A percentile compares a stretch with the other conserved stretches of the same genome.
phyloP scores from a whole-genome alignment of 2,113 vertebrate species.

The Brachypteracias leptosomus region DNA sequence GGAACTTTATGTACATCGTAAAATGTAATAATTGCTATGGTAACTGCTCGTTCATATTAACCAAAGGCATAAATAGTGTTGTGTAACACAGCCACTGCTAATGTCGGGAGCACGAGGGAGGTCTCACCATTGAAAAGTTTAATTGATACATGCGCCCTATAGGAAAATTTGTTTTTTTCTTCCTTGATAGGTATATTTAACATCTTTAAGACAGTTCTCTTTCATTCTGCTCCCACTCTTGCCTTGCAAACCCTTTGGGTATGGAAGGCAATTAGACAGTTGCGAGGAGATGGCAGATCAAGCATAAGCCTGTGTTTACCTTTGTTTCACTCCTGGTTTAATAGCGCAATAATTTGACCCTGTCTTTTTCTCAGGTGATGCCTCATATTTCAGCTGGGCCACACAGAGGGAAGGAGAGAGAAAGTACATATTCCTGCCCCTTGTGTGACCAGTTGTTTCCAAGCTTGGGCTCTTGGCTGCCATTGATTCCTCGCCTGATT shows the following conservation, averaged over 20 bases:
- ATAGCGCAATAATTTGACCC: conserved; percentile 11
- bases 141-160: conserved; percentile 38
- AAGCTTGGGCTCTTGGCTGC: neutral
- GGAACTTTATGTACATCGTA: conserved; percentile 59
- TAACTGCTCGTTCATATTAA: conserved; percentile 69
- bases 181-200: conserved; percentile 47
- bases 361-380: neutral
- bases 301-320: conserved; percentile 17
- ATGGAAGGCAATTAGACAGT: conserved; percentile 60
- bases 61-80: conserved; percentile 57
- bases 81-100: conserved; percentile 26
- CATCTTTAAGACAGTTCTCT: conserved; percentile 37
- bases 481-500: neutral
- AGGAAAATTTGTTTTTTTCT: conserved; percentile 20
- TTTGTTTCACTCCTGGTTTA: conserved; percentile 27
- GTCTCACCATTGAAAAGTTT: conserved; percentile 47
- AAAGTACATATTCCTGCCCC: neutral
- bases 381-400: neutral
- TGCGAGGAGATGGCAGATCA: neutral
- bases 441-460: neutral
- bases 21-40: conserved; percentile 69
- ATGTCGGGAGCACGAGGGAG: conserved; percentile 17
- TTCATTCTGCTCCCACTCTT: conserved; percentile 37
- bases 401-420: neutral
- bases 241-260: conserved; percentile 50